A percentile compares a stretch with the other conserved stretches of the same genome.
Conservation (phyloP, 2,113 vertebrate genomes). For the Centropus unirufus region DNA sequence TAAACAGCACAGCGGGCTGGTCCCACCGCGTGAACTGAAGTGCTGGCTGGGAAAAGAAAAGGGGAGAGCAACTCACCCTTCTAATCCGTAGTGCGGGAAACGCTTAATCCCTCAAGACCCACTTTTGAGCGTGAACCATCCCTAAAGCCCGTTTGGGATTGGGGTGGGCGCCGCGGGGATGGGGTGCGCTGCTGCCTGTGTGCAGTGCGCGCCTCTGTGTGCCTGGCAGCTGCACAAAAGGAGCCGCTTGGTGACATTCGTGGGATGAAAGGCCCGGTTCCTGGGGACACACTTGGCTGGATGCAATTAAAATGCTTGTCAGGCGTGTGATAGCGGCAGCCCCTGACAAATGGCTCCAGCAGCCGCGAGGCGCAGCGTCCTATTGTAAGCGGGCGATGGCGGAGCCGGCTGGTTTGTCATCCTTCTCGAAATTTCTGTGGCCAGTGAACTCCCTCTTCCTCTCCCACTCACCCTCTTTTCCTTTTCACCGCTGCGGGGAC, state of each 20-base stretch:
- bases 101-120: neutral
- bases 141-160: conserved; percentile 22
- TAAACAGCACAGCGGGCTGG: neutral
- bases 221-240: conserved; percentile 73
- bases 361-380: conserved; percentile 69
- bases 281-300: conserved; percentile 67
- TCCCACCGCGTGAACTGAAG: neutral
- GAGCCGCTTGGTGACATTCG: conserved; percentile 65
- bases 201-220: conserved; percentile 1
- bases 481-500: conserved; percentile 79
- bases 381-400: conserved; percentile 80
- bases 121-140: neutral
- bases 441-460: conserved; percentile 76
- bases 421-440: conserved; percentile 83
- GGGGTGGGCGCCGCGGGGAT: neutral
- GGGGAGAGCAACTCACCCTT: neutral
- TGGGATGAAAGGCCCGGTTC: conserved; percentile 65
- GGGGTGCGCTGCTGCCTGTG: neutral
- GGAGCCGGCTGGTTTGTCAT: conserved; percentile 77
- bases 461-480: conserved; percentile 80
- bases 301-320: conserved; percentile 84
- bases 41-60: neutral
- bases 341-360: conserved; percentile 71
- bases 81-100: conserved; percentile 11
- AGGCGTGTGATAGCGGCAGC: conserved; percentile 73